phyloP scores from a whole-genome alignment of 2,888 invertebrate genomes.

The Alentia gelatinosa region DNA sequence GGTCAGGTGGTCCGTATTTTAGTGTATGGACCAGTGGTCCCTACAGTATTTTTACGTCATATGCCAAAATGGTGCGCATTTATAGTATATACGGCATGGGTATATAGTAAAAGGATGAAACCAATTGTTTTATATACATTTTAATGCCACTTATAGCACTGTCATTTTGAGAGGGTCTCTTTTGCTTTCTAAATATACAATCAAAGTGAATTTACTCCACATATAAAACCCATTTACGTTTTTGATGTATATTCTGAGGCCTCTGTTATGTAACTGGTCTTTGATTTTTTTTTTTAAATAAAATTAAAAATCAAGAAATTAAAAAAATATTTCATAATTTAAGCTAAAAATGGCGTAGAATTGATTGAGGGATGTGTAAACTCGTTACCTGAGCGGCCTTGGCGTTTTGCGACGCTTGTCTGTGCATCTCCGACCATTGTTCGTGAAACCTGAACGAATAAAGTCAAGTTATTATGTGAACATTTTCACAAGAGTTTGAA shows the following conservation, averaged over 20 bases:
- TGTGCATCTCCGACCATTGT: slow-evolving; percentile 16
- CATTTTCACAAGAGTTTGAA: neutral
- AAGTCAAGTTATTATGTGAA: neutral
- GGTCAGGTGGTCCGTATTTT: no score
- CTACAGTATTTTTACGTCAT: no score
- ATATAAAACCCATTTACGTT: no score
- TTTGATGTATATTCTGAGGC: neutral
- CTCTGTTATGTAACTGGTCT: neutral
- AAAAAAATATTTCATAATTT: neutral
- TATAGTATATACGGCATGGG: no score
- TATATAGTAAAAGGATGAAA: no score
- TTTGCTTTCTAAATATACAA: no score
- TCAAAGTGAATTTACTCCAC: no score
- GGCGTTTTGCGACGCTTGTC: neutral
- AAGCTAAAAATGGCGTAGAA: neutral
- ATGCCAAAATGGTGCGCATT: no score
- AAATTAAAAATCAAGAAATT: neutral
- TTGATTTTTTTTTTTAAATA: neutral
- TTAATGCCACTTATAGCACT: no score
- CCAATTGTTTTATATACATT: no score
- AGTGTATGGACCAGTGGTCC: no score
- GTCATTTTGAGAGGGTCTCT: no score
- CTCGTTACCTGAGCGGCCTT: neutral
- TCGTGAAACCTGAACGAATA: neutral
- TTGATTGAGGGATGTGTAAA: neutral